A percentile compares a stretch with the other conserved stretches of the same genome.
Evolutionary conservation across 2,797 vertebrate genomes (phyloP).

Genomic region (Artibeus jamaicensis): DNA sequence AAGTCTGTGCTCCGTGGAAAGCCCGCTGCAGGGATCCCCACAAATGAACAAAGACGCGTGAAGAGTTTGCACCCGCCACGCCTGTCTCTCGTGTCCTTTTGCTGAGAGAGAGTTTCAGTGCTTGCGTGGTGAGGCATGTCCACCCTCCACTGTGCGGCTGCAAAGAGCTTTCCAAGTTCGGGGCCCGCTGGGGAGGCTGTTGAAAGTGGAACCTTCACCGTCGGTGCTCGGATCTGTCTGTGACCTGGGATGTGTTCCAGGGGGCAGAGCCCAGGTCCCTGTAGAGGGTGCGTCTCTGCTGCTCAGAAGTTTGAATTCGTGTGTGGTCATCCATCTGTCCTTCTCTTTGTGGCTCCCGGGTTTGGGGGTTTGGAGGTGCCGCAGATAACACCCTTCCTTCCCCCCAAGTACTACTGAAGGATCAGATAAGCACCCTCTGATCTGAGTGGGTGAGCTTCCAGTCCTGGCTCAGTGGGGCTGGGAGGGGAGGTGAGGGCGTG

Average conservation of each 20-base stretch:
- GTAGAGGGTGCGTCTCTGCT: background rate
- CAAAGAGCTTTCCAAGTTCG: rapidly evolving
- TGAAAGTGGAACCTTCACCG: background rate
- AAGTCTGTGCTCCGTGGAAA: background rate
- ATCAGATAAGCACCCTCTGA: background rate
- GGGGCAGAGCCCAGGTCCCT: too few relatives aligned
- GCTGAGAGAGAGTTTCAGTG: background rate
- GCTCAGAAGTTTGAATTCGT: too few relatives aligned
- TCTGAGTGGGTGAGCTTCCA: too few relatives aligned
- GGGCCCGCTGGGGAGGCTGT: background rate
- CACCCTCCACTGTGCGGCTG: background rate
- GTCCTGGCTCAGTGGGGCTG: too few relatives aligned
- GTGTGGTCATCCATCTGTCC: rapidly evolving
- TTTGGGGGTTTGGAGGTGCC: background rate
- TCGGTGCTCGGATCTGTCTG: rapidly evolving
- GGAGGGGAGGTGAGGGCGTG: too few relatives aligned
- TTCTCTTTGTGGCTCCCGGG: background rate
- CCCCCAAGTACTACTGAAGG: background rate
- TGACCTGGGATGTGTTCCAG: rapidly evolving
- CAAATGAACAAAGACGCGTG: background rate
- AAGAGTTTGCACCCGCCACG: background rate
- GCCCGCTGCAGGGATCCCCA: background rate
- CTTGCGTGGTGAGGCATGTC: too few relatives aligned
- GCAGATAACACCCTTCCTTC: rapidly evolving
- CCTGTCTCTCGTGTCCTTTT: background rate